Conservation (phyloP, 2,113 vertebrate genomes). For the Anseranas semipalmata region DNA sequence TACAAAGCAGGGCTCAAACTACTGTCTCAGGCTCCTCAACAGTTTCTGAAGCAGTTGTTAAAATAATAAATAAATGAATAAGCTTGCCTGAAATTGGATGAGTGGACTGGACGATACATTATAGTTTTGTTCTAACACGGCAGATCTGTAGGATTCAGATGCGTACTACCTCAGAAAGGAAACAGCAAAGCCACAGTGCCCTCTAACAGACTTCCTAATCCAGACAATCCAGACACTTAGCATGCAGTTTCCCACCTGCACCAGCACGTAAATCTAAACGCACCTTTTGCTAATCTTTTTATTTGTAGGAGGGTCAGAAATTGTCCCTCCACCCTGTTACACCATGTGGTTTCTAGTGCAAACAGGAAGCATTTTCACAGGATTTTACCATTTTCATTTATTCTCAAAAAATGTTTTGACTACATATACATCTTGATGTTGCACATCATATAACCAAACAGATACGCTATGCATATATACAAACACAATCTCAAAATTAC, state of each 20-base stretch:
- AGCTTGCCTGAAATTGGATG: not conserved
- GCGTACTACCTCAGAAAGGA: not conserved
- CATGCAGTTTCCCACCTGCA: not conserved
- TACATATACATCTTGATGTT: not conserved
- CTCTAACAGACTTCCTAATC: not conserved
- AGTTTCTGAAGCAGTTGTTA: not conserved
- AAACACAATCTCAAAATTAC: not conserved
- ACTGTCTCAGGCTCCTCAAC: not conserved
- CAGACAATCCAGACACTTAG: not conserved
- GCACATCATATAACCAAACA: not conserved
- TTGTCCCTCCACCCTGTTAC: not conserved
- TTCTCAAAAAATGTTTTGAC: not conserved
- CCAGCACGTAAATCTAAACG: not conserved
- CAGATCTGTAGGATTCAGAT: not conserved
- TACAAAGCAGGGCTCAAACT: not conserved
- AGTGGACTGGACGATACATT: not conserved
- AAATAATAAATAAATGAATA: constrained; percentile 28
- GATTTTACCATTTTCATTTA: not conserved
- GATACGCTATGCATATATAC: not conserved
- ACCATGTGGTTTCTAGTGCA: not conserved
- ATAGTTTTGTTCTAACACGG: not conserved
- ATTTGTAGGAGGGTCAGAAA: not conserved
- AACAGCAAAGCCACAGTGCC: not conserved
- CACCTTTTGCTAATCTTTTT: not conserved
- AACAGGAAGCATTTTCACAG: not conserved